Base-by-base conservation (phyloP, 2,113 vertebrate species). In the Todiramphus saurophagus region DNA sequence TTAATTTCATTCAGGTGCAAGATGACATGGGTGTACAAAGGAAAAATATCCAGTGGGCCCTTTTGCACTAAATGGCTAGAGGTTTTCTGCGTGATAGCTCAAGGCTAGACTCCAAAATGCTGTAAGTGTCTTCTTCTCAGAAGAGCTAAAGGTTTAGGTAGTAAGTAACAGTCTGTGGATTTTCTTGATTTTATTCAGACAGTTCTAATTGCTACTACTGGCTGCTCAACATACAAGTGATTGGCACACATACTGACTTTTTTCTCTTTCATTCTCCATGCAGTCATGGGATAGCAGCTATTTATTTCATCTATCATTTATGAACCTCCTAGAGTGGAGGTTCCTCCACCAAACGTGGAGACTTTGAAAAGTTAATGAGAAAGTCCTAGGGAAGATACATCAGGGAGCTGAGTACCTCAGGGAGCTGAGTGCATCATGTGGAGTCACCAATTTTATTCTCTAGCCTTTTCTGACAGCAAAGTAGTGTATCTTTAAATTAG, bases 301-400 rank as follows among this genome's bases (percentile, higher is more conserved):
- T 81, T 94, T 59, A 69, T 25, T 87, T 86, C 55, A 74, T 69
- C 59, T 84, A 66, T 89, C 56, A 74, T 89, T 94, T 87, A 87
- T 69, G 88, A 59, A 59, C 23, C 30, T 56, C n/a, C 83, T 91
- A 68, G 53, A 78, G 31, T 46, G 62, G 89, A 50, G 48, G 48
- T 50, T 50, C 23, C 67, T 87, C 69, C 16, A 89, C 55, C 80
- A 94, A 94, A 96, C 1, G 1, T 10, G 14, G 50, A 83, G 78
- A 72, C 83, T 95, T 96, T 84, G 37, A 89, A 95, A 94, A 92
- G 48, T 92, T 76, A 90, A 83, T 92, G 73, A 90, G 59, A 78
- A 95, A 68, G 50, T 92, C 73, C 58, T 83, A 67, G 23, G 60
- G 20, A 74, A 70, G n/a, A 28, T 59, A 48, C 16, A 50, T 55